These are phyloP conservation scores for Scylla paramamosain DNA, from an alignment of 1,140 invertebrate species.

Conservation along the genomic window DNA sequence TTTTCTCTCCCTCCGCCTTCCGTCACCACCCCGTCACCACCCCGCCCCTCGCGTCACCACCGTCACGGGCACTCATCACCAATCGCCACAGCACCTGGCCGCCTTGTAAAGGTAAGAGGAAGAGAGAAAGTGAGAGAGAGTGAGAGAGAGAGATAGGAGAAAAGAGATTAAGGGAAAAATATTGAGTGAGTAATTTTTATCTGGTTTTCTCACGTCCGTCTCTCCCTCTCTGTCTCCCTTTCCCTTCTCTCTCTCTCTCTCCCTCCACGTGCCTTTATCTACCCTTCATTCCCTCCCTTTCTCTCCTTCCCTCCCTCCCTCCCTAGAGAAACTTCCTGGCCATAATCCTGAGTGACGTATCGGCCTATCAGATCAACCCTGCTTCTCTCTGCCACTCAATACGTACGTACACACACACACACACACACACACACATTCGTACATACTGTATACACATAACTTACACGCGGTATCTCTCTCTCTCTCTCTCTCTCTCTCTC, in stretches of 20 bases:
- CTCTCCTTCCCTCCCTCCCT: slow-evolving; percentile 30
- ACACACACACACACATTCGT: background rate
- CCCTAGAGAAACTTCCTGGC: slow-evolving; percentile 9
- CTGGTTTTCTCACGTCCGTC: background rate
- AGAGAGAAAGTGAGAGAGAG: background rate
- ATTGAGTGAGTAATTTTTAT: background rate
- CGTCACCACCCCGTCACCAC: background rate
- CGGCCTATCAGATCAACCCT: slow-evolving; percentile 60
- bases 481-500: background rate
- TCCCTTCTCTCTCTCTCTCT: slow-evolving; percentile 19
- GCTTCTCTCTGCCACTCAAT: slow-evolving; percentile 2
- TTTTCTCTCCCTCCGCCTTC: background rate
- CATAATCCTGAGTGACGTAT: slow-evolving; percentile 58
- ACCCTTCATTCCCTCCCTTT: background rate
- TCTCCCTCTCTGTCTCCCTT: background rate
- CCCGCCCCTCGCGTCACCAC: slow-evolving; percentile 24
- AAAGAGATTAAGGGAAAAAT: background rate
- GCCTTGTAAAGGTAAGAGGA: background rate
- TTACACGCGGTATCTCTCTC: background rate
- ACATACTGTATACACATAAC: background rate
- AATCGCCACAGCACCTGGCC: slow-evolving; percentile 11
- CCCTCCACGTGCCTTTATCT: slow-evolving; percentile 1
- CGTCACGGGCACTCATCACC: slow-evolving; percentile 39
- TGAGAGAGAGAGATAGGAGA: background rate
- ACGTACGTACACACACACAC: background rate